phyloP scores from a whole-genome alignment of 1,140 invertebrate genomes.

The Lepidurus couesii region DNA sequence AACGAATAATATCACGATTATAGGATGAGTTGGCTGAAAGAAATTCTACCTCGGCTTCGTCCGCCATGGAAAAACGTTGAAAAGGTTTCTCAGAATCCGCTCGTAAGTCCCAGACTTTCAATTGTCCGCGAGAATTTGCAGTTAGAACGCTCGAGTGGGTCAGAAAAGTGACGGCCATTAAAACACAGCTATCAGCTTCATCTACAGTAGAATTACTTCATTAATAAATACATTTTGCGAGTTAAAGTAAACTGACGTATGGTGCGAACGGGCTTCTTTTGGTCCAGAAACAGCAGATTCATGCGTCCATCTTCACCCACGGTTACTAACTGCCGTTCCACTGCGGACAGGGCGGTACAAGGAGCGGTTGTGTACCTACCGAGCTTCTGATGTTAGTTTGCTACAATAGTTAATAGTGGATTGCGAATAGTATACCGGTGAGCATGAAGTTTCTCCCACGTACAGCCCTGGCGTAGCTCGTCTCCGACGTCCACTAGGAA shows the following conservation, averaged over 20 bases:
- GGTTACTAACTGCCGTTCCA: constrained; percentile 44
- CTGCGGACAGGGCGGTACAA: not conserved
- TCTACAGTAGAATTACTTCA: constrained; percentile 47
- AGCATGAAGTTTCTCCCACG: constrained; percentile 60
- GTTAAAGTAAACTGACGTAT: constrained; percentile 50
- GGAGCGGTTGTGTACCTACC: constrained; percentile 37
- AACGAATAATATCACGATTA: constrained; percentile 45
- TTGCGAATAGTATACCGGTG: constrained; percentile 49
- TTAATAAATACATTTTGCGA: constrained; percentile 6
- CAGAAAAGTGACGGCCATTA: constrained; percentile 68
- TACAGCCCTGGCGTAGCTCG: constrained; percentile 35
- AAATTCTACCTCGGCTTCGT: constrained; percentile 36
- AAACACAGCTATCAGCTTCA: constrained; percentile 71
- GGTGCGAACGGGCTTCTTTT: constrained; percentile 54
- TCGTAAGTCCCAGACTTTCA: constrained; percentile 80
- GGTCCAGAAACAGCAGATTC: constrained; percentile 58
- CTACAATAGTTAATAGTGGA: not conserved
- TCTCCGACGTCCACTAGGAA: not conserved
- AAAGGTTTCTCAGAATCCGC: constrained; percentile 44
- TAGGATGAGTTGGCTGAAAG: constrained; percentile 48
- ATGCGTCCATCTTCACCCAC: constrained; percentile 78
- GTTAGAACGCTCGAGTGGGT: constrained; percentile 69
- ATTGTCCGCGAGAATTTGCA: constrained; percentile 73
- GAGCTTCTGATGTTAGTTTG: not conserved
- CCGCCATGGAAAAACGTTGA: constrained; percentile 44